A percentile compares a stretch with the other conserved stretches of the same genome.
Evolutionary conservation across 2,888 invertebrate genomes (phyloP).

Genomic region (Agonopterix alstromeriana): DNA sequence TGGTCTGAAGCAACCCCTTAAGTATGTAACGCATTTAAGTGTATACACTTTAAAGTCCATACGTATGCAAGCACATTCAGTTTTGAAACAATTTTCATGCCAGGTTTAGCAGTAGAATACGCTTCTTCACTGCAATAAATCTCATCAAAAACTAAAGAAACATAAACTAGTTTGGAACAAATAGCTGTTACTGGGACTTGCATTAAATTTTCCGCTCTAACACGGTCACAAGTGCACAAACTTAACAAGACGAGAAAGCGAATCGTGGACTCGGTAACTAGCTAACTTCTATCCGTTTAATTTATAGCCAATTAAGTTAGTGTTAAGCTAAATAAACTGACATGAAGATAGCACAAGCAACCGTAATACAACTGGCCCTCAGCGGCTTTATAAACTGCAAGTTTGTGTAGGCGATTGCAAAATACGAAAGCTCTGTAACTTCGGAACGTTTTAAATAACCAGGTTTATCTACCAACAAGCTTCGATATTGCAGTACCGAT

Average conservation of each 20-base stretch:
- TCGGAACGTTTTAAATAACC: constrained; percentile 42
- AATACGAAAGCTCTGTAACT: constrained; percentile 27
- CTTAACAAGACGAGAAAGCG: constrained; percentile 48
- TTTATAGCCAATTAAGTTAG: constrained; percentile 73
- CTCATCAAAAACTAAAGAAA: too few species aligned
- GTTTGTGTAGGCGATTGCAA: constrained; percentile 34
- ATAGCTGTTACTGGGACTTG: background rate
- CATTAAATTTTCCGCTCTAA: constrained; percentile 28
- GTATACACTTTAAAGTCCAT: too few species aligned
- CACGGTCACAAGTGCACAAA: constrained; percentile 34
- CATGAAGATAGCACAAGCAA: constrained; percentile 58
- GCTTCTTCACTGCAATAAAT: too few species aligned
- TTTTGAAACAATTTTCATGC: too few species aligned
- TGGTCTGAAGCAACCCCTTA: too few species aligned
- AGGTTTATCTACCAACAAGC: constrained; percentile 43
- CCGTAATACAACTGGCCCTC: constrained; percentile 44
- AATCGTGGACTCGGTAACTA: constrained; percentile 44
- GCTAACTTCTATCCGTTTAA: constrained; percentile 58
- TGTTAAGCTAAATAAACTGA: constrained; percentile 69
- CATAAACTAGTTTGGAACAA: too few species aligned
- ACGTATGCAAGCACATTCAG: too few species aligned
- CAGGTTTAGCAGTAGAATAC: too few species aligned
- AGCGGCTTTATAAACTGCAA: constrained; percentile 27
- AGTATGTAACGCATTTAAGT: too few species aligned
- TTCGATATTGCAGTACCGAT: constrained; percentile 48